Evolutionary conservation across 1,140 invertebrate species (phyloP).

Genomic region (Lordiphosa mommai): DNA sequence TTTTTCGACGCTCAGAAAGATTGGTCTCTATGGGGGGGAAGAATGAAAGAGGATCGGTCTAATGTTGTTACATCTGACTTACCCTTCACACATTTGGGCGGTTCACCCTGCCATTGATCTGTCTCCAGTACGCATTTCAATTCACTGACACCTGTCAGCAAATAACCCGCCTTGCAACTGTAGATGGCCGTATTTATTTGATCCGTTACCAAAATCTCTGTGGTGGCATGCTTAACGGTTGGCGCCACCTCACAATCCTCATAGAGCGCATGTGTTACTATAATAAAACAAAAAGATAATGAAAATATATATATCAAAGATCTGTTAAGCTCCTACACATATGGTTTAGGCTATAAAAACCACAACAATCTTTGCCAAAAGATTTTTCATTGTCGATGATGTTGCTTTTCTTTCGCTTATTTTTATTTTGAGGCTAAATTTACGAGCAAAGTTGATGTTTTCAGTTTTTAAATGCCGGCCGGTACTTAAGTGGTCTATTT

Average conservation of each 20-base stretch:
- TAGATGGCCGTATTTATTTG: conserved; percentile 50
- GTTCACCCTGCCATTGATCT: conserved; percentile 65
- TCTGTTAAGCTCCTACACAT: conserved; percentile 13
- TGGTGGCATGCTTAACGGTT: conserved; percentile 39
- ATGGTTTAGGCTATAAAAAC: conserved; percentile 25
- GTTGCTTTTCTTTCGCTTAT: conserved; percentile 33
- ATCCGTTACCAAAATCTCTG: conserved; percentile 24
- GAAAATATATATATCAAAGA: neutral
- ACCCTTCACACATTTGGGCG: conserved; percentile 53
- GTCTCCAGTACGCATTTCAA: conserved; percentile 51
- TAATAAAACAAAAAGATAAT: no score
- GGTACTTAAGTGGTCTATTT: conserved; percentile 59
- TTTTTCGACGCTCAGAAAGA: conserved; percentile 35
- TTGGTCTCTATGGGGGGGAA: no score
- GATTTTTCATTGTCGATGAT: conserved; percentile 35
- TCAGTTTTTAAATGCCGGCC: conserved; percentile 56
- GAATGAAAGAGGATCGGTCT: no score
- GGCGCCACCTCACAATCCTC: conserved; percentile 49
- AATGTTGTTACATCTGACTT: neutral
- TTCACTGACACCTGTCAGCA: conserved; percentile 35
- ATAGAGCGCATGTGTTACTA: conserved; percentile 28
- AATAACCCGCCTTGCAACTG: conserved; percentile 49
- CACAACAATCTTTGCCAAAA: conserved; percentile 37
- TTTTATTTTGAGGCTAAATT: conserved; percentile 32
- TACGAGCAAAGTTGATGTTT: conserved; percentile 49